Evolutionary conservation across 2,797 vertebrate genomes (phyloP).

Genomic region (Mus minutoides): DNA sequence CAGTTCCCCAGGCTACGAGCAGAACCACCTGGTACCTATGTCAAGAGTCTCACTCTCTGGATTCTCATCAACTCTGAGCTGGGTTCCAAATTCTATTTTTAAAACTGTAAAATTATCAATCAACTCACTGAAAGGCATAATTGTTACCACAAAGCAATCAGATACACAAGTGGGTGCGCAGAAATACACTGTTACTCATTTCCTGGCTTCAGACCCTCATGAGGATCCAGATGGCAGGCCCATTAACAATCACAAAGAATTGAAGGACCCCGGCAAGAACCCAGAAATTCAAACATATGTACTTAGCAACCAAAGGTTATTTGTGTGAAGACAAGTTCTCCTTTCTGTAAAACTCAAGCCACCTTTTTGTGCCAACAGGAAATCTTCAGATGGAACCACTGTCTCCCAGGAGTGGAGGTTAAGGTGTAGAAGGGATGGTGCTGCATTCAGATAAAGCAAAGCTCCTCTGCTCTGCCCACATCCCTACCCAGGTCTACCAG

Average conservation of each 20-base stretch:
- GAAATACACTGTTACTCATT: background rate
- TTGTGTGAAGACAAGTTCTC: conserved; percentile 34
- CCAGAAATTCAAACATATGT: conserved; percentile 43
- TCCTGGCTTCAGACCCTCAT: conserved; percentile 1
- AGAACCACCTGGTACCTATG: background rate
- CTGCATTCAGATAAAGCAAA: background rate
- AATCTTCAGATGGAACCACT: background rate
- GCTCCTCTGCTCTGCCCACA: background rate
- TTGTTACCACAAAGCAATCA: conserved; percentile 14
- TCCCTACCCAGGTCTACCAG: background rate
- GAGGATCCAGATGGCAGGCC: conserved; percentile 36
- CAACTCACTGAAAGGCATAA: conserved; percentile 1
- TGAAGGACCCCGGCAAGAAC: conserved; percentile 1
- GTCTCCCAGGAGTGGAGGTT: background rate
- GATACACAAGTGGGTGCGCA: background rate
- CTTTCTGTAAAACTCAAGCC: conserved; percentile 21
- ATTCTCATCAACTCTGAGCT: background rate
- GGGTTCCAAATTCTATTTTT: conserved; percentile 37
- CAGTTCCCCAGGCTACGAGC: background rate
- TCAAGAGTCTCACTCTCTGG: background rate
- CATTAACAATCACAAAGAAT: background rate
- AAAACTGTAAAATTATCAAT: conserved; percentile 21
- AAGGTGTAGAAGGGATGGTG: background rate
- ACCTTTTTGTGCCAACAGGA: background rate
- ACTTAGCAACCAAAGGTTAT: conserved; percentile 42